Percentiles rank a stretch among this genome's conserved stretches.
Evolutionary conservation across 2,888 invertebrate species (phyloP).

Genomic region (Panzeria rudis): DNA sequence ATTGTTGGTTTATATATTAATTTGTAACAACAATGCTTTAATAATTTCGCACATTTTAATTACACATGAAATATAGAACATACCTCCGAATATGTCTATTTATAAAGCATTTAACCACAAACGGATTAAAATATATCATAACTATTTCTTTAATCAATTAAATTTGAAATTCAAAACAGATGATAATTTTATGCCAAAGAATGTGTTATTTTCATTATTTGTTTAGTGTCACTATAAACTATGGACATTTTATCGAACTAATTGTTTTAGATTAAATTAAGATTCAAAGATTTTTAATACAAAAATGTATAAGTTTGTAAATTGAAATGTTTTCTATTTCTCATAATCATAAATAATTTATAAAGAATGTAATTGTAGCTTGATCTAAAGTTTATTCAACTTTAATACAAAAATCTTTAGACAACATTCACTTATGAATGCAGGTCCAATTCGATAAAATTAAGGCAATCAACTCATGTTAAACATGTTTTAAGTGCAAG

Average conservation of each 20-base stretch:
- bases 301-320: not conserved
- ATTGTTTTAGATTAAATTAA: constrained; percentile 6
- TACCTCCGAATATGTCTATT: not conserved
- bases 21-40: too few relatives aligned
- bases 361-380: not conserved
- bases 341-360: constrained; percentile 22
- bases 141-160: not conserved
- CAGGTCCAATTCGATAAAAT: not conserved
- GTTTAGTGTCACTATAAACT: constrained; percentile 32
- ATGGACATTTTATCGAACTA: not conserved
- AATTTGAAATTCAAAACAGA: constrained; percentile 22
- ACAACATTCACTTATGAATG: constrained; percentile 16
- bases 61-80: too few relatives aligned
- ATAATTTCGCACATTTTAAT: too few relatives aligned
- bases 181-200: constrained; percentile 37
- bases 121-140: not conserved
- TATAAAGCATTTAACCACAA: not conserved
- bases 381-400: constrained; percentile 31
- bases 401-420: not conserved
- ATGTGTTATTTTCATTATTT: constrained; percentile 44
- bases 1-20: too few relatives aligned
- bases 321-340: constrained; percentile 10
- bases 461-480: constrained; percentile 29
- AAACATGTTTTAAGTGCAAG: constrained; percentile 31
- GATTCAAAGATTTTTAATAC: not conserved